Evolutionary conservation across 2,888 invertebrate species (phyloP), one percentile per base, ranked within the genome.

Genomic region (Folsomia candida): DNA sequence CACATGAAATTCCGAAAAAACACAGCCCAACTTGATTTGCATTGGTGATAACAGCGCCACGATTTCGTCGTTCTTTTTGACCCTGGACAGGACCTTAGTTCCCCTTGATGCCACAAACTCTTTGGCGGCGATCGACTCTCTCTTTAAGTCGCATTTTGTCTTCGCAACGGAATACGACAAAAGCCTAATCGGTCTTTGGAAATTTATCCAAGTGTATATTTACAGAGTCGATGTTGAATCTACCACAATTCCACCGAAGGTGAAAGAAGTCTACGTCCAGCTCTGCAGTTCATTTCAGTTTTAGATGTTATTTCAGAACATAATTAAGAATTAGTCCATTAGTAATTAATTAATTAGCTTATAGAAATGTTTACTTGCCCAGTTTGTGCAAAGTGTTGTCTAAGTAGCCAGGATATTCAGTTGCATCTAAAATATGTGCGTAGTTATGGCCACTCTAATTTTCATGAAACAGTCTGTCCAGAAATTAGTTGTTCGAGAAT

Each of bases 181-280:
- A n/a, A n/a, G n/a, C 18, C 47, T 47, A 11, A 11, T 47, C 9
- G 47, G 47, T 18, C 18, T 47, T 18, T 66, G 66, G 66, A 66
- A 47, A 27, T 57, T 66, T 25, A 57, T 57, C 11, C 66, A 66
- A 20, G 57, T 66, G 2, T 26, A 24, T 22, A 57, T 66, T 51
- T 66, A 57, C 57, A 51, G 26, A 27, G 20, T 66, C 1, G 57
- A 66, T 20, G 6, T 54, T 20, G 57, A 11, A 11, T 25, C 22
- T 18, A 57, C 27, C 14, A 18, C 2, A 11, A 18, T 57, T 25
- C 54, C 66, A 54, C 22, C 20, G 26, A 47, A 24, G n/a, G 66
- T 22, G 11, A 66, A 66, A 20, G 24, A 66, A 66, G 20, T 66
- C 2, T 57, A 47, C 47, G 47, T 9, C 9, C 47, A 47, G 47